Evolutionary conservation across 2,797 vertebrate genomes (phyloP).

Genomic region (Crocidura indochinensis): DNA sequence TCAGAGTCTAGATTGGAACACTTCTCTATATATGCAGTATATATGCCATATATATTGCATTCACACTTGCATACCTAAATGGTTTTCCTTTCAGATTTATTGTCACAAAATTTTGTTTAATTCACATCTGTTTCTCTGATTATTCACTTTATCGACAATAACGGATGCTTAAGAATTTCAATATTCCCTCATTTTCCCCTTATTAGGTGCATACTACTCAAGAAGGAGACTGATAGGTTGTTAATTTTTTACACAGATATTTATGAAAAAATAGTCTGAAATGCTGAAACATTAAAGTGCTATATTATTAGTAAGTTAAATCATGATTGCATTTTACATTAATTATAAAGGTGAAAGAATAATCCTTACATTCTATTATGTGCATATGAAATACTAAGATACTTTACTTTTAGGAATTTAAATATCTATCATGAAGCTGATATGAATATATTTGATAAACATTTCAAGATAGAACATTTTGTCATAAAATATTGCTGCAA

Average conservation of each 20-base stretch:
- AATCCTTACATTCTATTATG: conserved; percentile 25
- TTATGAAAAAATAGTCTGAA: conserved; percentile 61
- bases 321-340: conserved; percentile 3
- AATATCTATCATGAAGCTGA: conserved; percentile 58
- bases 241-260: conserved; percentile 50
- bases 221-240: conserved; percentile 34
- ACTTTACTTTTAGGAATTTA: conserved; percentile 64
- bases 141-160: conserved; percentile 53
- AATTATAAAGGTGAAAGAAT: conserved; percentile 53
- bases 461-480: conserved; percentile 47
- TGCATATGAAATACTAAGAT: conserved; percentile 38
- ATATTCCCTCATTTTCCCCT: conserved; percentile 13
- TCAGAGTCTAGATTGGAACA: conserved; percentile 26
- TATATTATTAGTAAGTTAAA: conserved; percentile 69
- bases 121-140: conserved; percentile 14
- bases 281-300: conserved; percentile 1
- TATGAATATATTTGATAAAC: conserved; percentile 41
- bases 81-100: neutral
- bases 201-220: conserved; percentile 32
- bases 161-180: conserved; percentile 46
- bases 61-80: neutral
- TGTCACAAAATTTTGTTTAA: conserved; percentile 50
- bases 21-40: neutral
- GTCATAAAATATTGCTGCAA: conserved; percentile 47
- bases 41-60: neutral